Evolutionary conservation across 2,888 invertebrate species (phyloP), one percentile per base, ranked within the genome.

Genomic region (Cheilosia vernalis): DNA sequence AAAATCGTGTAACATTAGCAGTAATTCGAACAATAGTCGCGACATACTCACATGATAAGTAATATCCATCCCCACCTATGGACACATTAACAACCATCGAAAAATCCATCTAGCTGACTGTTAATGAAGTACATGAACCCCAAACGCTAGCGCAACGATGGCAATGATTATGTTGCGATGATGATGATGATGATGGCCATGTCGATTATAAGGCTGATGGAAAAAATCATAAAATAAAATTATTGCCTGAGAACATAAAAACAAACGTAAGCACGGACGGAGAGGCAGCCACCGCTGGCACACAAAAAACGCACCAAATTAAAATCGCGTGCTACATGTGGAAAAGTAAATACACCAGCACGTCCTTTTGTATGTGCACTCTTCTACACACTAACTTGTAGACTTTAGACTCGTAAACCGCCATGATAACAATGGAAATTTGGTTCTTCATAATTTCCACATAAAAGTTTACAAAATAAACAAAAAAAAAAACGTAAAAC

Each of bases 261-360:
- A 66, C 63, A 58, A 80, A 73, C 80, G 60, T 66, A 33, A 72
- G 64, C 42, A 24, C 33, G 33, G 21, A 24, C 17, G 47, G n/a
- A 13, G n/a, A 19, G 44, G 21, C 49, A 37, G 27, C 19, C 27
- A 17, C 21, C 5, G 27, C 27, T 0, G 7, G 6, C 13, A 24
- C 19, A 15, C 37, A 67, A 64, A 82, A 70, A 63, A 51, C 51
- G 49, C 72, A 42, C 66, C 37, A 79, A 84, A 79, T 79, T 79
- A 64, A 84, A 84, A 79, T 84, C 79, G 84, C 84, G 79, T 84
- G 79, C 60, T 80, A 66, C 69, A 80, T 84, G 70, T 70, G 19
- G 74, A 66, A 70, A 70, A 80, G 74, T 64, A 79, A 76, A 80
- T 76, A 79, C 44, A 69, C 13, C 37, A 74, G 33, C 51, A 67